Evolutionary conservation across 1,140 invertebrate genomes (phyloP).

Genomic region (Orius insidiosus): DNA sequence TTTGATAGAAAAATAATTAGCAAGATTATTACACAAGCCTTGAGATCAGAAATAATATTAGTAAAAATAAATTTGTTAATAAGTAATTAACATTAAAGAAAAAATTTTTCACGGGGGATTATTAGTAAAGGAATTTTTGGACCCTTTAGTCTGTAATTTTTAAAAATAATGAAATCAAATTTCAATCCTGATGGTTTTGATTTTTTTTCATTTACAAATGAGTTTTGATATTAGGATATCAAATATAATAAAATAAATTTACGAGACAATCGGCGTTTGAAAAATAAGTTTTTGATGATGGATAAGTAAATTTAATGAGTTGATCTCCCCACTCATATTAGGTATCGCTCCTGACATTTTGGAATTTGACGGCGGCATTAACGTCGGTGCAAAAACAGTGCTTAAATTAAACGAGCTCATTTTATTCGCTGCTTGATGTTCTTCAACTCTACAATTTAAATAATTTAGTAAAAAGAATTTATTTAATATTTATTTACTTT

Average conservation of each 20-base stretch:
- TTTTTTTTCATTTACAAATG: neutral
- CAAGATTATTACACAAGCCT: too few species aligned
- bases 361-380: slow-evolving; percentile 51
- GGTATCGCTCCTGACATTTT: slow-evolving; percentile 18
- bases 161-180: too few species aligned
- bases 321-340: slow-evolving; percentile 21
- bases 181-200: too few species aligned
- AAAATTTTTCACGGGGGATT: too few species aligned
- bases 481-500: slow-evolving; percentile 23
- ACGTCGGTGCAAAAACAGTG: slow-evolving; percentile 77
- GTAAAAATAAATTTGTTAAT: too few species aligned
- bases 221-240: slow-evolving; percentile 24
- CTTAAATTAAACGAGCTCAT: slow-evolving; percentile 80
- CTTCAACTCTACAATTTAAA: slow-evolving; percentile 39
- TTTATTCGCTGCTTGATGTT: slow-evolving; percentile 55
- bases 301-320: slow-evolving; percentile 19
- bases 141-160: too few species aligned
- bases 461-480: neutral
- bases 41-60: too few species aligned
- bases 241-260: slow-evolving; percentile 21
- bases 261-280: neutral
- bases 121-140: too few species aligned
- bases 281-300: slow-evolving; percentile 19
- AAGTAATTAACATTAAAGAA: too few species aligned
- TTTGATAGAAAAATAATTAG: too few species aligned